Percentiles rank a stretch among this genome's conserved stretches.
Evolutionary conservation across 2,113 vertebrate genomes (phyloP).

Genomic region (Rafetus swinhoei): DNA sequence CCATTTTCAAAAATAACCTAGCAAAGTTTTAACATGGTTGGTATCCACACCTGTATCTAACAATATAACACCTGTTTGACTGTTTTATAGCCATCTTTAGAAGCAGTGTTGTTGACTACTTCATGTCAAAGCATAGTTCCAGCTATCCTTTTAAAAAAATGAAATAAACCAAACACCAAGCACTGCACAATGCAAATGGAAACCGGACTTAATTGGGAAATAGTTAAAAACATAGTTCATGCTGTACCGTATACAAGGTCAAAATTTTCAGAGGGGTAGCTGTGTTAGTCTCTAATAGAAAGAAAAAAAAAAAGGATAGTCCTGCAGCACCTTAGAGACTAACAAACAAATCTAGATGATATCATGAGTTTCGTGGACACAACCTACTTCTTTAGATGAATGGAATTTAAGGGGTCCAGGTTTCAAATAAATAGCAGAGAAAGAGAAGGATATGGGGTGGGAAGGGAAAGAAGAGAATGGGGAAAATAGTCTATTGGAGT

Average conservation of each 20-base stretch:
- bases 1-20: neutral
- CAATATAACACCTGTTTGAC: neutral
- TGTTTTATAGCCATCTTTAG: neutral
- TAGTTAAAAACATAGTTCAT: neutral
- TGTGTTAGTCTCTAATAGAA: too few species aligned
- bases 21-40: neutral
- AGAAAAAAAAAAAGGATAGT: too few species aligned
- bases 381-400: too few species aligned
- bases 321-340: too few species aligned
- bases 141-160: neutral
- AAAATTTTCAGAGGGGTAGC: too few species aligned
- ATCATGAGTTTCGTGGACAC: too few species aligned
- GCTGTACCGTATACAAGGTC: fast-evolving
- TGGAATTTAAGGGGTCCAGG: too few species aligned
- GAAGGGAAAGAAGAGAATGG: too few species aligned
- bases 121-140: fast-evolving
- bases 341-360: too few species aligned
- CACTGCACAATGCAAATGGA: neutral
- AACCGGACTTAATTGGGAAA: neutral
- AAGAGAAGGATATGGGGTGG: too few species aligned
- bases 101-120: neutral
- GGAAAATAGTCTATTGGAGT: too few species aligned
- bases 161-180: neutral
- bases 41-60: neutral
- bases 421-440: too few species aligned